Base-by-base conservation (phyloP, 2,888 invertebrate species). In the Megaustenia siamemsis region DNA sequence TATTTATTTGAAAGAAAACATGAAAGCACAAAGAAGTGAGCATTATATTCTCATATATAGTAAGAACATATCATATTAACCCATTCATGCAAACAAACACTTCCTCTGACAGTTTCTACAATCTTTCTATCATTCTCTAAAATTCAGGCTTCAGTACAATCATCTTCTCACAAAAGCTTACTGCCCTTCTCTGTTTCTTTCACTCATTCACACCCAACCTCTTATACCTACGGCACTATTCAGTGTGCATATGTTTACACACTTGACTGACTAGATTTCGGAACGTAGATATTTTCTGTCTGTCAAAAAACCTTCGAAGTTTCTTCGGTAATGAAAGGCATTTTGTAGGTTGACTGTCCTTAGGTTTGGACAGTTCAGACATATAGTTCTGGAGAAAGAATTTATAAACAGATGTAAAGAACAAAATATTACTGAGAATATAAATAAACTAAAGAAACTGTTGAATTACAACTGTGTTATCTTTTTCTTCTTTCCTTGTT, bases 281-380 rank as follows among this genome's bases (percentile, higher is more conserved):
- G 15, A 80, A 80, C 24, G 66, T 80, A 1, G 35, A 10, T 35
- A 80, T 68, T 68, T 68, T 80, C 68, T 43, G 66, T 24, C 68
- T 66, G 68, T 80, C 68, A n/a, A 80, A 80, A 32, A 80, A 80
- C 21, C 79, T 66, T 68, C 79, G 43, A 32, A 80, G 68, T 45
- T 80, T 80, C 60, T 80, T 80, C 21, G 79, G 79, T 68, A 80
- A 24, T 66, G 68, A 45, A 68, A 80, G 68, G 49, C 79, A 80
- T 80, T 80, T 80, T 80, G 79, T 28, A 80, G 49, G 28, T 80
- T 80, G 45, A 80, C 45, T n/a, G 79, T 80, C 49, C 68, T 68
- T 28, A 80, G 35, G 49, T 80, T 80, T 4, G 79, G 79, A 32
- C 79, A 80, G 28, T 80, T 80, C 45, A 35, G 15, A 68, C 79